These are phyloP conservation scores for Mimumesa dahlbomi DNA, from an alignment of 2,888 invertebrate genomes.

Conservation along the genomic window DNA sequence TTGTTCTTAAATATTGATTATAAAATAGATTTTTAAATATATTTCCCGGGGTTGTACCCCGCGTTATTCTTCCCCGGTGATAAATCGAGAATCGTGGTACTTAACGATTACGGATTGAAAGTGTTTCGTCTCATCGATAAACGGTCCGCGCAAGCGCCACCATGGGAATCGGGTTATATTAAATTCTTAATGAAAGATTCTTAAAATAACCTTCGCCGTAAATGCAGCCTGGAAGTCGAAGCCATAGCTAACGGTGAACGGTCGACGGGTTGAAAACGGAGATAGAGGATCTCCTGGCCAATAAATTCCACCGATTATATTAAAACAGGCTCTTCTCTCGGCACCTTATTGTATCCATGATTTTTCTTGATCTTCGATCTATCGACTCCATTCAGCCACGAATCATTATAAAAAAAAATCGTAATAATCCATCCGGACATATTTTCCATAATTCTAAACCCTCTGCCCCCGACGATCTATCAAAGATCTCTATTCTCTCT, in stretches of 20 bases:
- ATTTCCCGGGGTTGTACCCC: too few species aligned
- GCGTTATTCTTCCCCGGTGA: too few species aligned
- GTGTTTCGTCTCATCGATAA: conserved; percentile 11
- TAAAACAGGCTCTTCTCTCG: conserved; percentile 59
- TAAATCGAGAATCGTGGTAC: too few species aligned
- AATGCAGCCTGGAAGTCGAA: conserved; percentile 42
- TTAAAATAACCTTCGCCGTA: conserved; percentile 68
- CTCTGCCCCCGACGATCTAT: too few species aligned
- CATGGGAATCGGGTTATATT: conserved; percentile 64
- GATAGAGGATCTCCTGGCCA: conserved; percentile 45
- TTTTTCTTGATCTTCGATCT: not conserved
- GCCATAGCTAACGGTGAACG: conserved; percentile 19
- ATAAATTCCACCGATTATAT: conserved; percentile 76
- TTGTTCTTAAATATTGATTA: too few species aligned
- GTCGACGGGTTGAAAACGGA: not conserved
- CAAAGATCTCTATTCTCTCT: too few species aligned
- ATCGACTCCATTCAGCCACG: not conserved
- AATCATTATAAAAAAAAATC: too few species aligned
- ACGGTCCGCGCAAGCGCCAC: conserved; percentile 5
- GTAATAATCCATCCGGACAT: too few species aligned
- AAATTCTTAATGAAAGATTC: conserved; percentile 74
- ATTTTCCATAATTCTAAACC: too few species aligned
- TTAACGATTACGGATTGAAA: conserved; percentile 1
- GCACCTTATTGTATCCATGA: conserved; percentile 6
- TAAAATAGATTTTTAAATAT: too few species aligned